phyloP scores from a whole-genome alignment of 1,140 invertebrate genomes.

The Bombus soroeensis region DNA sequence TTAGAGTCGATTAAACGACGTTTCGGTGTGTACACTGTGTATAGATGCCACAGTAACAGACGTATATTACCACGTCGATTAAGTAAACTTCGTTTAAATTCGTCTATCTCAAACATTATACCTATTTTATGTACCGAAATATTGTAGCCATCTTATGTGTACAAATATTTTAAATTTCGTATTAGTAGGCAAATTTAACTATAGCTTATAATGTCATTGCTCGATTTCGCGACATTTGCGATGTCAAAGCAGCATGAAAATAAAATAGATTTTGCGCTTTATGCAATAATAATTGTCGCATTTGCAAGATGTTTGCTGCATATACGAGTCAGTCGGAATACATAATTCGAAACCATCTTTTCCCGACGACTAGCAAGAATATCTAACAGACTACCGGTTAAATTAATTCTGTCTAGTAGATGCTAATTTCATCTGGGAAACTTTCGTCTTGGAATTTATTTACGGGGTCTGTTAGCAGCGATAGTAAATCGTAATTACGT shows the following conservation, averaged over 20 bases:
- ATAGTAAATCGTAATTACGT: conserved; percentile 13
- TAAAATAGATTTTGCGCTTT: background rate
- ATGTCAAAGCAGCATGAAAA: too few relatives aligned
- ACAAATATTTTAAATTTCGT: too few relatives aligned
- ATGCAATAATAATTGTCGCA: background rate
- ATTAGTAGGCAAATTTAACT: too few relatives aligned
- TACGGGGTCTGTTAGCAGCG: conserved; percentile 39
- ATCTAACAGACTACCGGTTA: background rate
- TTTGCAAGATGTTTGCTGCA: background rate
- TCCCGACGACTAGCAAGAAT: background rate
- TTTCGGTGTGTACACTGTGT: background rate
- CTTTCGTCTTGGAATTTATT: conserved; percentile 54
- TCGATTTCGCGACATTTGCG: too few relatives aligned
- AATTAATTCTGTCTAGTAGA: conserved; percentile 24
- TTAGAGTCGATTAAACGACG: background rate
- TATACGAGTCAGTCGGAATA: background rate
- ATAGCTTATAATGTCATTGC: too few relatives aligned
- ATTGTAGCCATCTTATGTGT: too few relatives aligned
- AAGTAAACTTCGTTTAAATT: background rate
- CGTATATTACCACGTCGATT: background rate
- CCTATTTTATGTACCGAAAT: too few relatives aligned
- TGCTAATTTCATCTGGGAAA: conserved; percentile 16
- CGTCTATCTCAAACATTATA: too few relatives aligned
- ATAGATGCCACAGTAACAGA: background rate
- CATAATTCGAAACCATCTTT: background rate